phyloP scores from a whole-genome alignment of 2,797 vertebrate species.

The Rhadinocentrus ornatus region DNA sequence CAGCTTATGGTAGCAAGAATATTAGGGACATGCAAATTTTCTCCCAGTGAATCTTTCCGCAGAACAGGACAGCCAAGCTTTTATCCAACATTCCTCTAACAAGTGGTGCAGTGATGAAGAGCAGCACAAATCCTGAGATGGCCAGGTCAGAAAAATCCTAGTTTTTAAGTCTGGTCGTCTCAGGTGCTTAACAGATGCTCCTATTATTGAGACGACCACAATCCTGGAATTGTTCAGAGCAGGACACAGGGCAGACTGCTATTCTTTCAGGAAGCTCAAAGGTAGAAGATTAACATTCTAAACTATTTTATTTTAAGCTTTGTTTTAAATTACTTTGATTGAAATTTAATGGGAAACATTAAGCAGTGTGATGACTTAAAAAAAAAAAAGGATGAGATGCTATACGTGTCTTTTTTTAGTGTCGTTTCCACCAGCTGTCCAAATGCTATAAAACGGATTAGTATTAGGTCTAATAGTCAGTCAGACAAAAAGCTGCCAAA shows the following conservation, averaged over 20 bases:
- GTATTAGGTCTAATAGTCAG: conserved; percentile 72
- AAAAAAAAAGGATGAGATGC: background rate
- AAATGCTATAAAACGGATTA: conserved; percentile 70
- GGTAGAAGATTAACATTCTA: conserved; percentile 9
- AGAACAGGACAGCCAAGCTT: conserved; percentile 14
- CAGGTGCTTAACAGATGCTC: conserved; percentile 70
- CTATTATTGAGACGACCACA: conserved; percentile 58
- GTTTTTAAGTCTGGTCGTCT: conserved; percentile 58
- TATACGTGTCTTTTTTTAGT: conserved; percentile 2
- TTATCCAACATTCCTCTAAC: conserved; percentile 51
- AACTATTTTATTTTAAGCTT: background rate
- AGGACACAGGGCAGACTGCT: conserved; percentile 39
- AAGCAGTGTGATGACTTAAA: conserved; percentile 7
- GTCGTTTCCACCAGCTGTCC: conserved; percentile 61
- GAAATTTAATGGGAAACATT: background rate
- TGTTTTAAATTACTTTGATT: conserved; percentile 13
- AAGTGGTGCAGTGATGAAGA: conserved; percentile 40
- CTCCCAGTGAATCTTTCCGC: conserved; percentile 23
- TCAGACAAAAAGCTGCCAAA: conserved; percentile 76
- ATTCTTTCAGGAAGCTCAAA: conserved; percentile 33
- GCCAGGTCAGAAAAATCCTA: conserved; percentile 22
- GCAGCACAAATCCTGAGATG: conserved; percentile 45
- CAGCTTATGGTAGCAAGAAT: conserved; percentile 27
- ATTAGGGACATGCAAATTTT: conserved; percentile 43
- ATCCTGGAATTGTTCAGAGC: conserved; percentile 60